These are phyloP conservation scores for Sebastiscus tertius DNA, from an alignment of 2,797 vertebrate genomes.

Conservation along the genomic window DNA sequence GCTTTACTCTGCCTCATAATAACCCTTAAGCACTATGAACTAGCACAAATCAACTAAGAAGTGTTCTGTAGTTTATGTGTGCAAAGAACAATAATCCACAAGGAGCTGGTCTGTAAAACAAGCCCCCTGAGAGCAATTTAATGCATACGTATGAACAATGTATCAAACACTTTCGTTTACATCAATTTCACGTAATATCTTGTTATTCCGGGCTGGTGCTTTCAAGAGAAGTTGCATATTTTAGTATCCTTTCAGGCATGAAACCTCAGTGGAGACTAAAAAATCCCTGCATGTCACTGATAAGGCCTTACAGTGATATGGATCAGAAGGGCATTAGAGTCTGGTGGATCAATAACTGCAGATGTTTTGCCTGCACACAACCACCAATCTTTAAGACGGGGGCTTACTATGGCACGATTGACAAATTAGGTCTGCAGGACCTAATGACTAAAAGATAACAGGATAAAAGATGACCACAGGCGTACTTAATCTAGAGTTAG, in stretches of 20 bases:
- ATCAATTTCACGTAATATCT: constrained; percentile 15
- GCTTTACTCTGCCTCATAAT: neutral
- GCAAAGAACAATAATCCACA: neutral
- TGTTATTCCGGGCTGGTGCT: constrained; percentile 2
- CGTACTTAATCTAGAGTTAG: constrained; percentile 52
- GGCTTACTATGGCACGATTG: constrained; percentile 63
- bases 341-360: constrained; percentile 79
- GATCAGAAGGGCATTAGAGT: constrained; percentile 78
- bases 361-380: constrained; percentile 71
- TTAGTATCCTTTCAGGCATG: constrained; percentile 41
- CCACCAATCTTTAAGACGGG: constrained; percentile 65
- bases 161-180: constrained; percentile 22
- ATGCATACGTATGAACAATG: constrained; percentile 18
- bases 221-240: constrained; percentile 43
- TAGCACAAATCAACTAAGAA: neutral
- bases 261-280: constrained; percentile 54
- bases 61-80: neutral
- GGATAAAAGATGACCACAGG: constrained; percentile 54
- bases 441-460: constrained; percentile 69
- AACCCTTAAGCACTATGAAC: neutral
- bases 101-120: neutral
- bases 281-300: constrained; percentile 80
- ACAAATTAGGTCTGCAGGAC: constrained; percentile 70
- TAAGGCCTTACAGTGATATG: constrained; percentile 80
- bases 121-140: constrained; percentile 5